Conservation (phyloP, 2,113 vertebrate genomes). For the Daubentonia madagascariensis region DNA sequence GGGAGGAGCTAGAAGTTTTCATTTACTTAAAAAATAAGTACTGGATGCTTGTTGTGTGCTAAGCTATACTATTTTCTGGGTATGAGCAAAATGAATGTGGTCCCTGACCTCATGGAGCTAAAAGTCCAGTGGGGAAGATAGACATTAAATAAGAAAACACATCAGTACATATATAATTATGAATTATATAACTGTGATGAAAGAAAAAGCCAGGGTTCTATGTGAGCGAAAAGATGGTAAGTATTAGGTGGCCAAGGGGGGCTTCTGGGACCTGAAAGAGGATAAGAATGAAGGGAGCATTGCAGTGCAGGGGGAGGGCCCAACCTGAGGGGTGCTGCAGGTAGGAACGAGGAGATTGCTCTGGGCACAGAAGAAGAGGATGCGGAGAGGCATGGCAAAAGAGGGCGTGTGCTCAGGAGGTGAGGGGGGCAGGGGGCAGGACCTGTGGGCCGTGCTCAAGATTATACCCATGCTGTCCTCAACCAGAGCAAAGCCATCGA, state of each 20-base stretch:
- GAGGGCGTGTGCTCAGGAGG: rapidly evolving
- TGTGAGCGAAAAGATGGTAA: not conserved
- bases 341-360: not conserved
- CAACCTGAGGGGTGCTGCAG: not conserved
- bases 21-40: not conserved
- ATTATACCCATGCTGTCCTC: not conserved
- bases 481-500: not conserved
- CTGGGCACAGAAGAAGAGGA: not conserved
- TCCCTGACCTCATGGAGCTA: not conserved
- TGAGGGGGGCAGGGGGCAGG: not conserved
- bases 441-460: not conserved
- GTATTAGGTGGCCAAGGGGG: not conserved
- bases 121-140: not conserved
- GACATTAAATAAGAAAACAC: not conserved
- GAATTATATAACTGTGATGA: not conserved
- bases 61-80: not conserved
- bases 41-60: not conserved
- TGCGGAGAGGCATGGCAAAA: not conserved
- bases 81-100: not conserved
- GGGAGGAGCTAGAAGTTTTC: not conserved
- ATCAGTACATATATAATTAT: not conserved
- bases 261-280: not conserved
- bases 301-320: not conserved
- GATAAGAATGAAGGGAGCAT: not conserved
- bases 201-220: not conserved